Evolutionary conservation across 2,113 vertebrate species (phyloP).

Genomic region (Coregonus clupeaformis): DNA sequence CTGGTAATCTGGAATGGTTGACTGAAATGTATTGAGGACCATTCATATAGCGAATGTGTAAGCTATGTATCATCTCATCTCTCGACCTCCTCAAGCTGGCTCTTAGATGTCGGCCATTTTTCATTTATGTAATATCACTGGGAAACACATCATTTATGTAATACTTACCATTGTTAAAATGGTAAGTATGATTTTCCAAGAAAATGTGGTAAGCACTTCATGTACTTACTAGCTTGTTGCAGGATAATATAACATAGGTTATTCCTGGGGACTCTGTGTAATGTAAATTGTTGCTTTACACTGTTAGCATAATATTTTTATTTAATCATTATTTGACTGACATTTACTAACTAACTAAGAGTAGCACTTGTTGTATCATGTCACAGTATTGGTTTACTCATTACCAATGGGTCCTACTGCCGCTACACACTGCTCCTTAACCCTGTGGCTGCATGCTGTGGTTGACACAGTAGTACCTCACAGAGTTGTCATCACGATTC

Average conservation of each 20-base stretch:
- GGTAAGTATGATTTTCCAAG: too few species aligned
- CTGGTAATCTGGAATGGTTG: constrained; percentile 58
- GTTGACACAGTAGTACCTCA: constrained; percentile 8
- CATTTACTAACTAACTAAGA: not conserved
- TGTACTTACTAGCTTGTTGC: too few species aligned
- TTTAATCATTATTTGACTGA: not conserved
- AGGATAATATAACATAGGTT: too few species aligned
- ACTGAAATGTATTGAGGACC: constrained; percentile 55
- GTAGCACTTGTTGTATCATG: not conserved
- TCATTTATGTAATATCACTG: not conserved
- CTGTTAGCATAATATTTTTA: not conserved
- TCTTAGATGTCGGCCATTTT: constrained; percentile 45
- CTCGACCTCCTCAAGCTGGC: constrained; percentile 39
- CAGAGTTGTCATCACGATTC: constrained; percentile 34
- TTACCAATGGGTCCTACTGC: not conserved
- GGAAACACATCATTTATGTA: not conserved
- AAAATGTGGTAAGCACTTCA: too few species aligned
- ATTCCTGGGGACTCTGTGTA: not conserved
- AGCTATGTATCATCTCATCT: constrained; percentile 44
- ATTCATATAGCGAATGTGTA: constrained; percentile 53
- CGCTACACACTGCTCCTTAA: not conserved
- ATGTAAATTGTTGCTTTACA: not conserved
- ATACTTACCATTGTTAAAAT: too few species aligned
- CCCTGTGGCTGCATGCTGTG: not conserved
- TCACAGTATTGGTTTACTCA: not conserved